Evolutionary conservation across 1,140 invertebrate genomes (phyloP).

Genomic region (Platyura marginata): DNA sequence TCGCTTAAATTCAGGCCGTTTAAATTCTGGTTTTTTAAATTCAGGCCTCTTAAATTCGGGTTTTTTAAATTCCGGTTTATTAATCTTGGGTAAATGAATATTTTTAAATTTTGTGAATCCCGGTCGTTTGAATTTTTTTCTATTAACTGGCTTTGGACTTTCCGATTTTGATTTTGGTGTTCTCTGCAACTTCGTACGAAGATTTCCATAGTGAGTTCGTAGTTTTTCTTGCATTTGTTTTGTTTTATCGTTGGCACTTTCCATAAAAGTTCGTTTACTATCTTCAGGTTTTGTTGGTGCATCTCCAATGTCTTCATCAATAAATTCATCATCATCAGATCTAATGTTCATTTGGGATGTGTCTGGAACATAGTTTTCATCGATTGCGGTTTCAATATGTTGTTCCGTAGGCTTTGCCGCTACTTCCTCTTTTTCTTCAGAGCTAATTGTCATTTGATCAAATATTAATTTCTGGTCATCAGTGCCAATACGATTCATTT

Average conservation of each 20-base stretch:
- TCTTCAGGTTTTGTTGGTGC: constrained; percentile 30
- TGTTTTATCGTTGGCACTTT: constrained; percentile 30
- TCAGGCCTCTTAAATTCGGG: no score
- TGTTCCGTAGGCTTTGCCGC: no score
- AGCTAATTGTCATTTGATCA: no score
- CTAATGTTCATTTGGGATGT: constrained; percentile 46
- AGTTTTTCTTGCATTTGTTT: constrained; percentile 33
- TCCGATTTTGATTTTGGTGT: constrained; percentile 30
- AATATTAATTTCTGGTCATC: no score
- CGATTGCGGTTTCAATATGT: no score
- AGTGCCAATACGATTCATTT: no score
- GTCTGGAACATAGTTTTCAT: constrained; percentile 31
- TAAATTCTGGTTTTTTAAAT: constrained; percentile 35
- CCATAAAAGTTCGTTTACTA: constrained; percentile 29
- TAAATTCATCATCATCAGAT: constrained; percentile 41
- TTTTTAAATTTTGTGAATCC: constrained; percentile 24
- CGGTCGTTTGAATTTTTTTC: constrained; percentile 17
- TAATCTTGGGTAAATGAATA: constrained; percentile 24
- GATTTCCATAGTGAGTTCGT: constrained; percentile 35
- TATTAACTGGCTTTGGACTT: constrained; percentile 14
- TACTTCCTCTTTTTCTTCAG: no score
- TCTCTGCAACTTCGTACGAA: constrained; percentile 36
- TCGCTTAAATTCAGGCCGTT: constrained; percentile 3
- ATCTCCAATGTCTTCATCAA: no score
- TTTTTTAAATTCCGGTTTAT: constrained; percentile 17